These are phyloP conservation scores for Oxystoma pomonae DNA, from an alignment of 2,888 invertebrate species.

Conservation along the genomic window DNA sequence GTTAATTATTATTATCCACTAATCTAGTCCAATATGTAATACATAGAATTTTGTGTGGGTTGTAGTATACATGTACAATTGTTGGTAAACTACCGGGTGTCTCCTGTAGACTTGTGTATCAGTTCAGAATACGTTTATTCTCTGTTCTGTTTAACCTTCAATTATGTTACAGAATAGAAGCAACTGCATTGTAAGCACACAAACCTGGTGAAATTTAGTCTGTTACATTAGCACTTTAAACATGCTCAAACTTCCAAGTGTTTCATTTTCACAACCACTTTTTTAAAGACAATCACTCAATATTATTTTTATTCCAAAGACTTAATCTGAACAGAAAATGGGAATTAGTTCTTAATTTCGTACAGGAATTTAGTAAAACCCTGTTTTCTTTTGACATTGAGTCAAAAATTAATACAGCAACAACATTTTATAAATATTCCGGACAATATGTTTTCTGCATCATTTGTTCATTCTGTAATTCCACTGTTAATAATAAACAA, in stretches of 20 bases:
- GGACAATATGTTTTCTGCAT: too few relatives aligned
- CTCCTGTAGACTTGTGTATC: slow-evolving; percentile 39
- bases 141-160: slow-evolving; percentile 39
- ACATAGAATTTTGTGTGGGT: slow-evolving; percentile 55
- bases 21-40: slow-evolving; percentile 52
- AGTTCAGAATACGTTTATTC: slow-evolving; percentile 35
- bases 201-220: background rate
- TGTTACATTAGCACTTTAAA: background rate
- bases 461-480: too few relatives aligned
- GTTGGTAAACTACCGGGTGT: slow-evolving; percentile 50
- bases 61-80: slow-evolving; percentile 56
- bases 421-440: too few relatives aligned
- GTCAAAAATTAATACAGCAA: too few relatives aligned
- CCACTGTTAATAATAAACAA: too few relatives aligned
- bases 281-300: too few relatives aligned
- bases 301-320: too few relatives aligned
- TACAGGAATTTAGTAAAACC: too few relatives aligned
- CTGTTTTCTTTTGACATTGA: too few relatives aligned
- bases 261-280: too few relatives aligned
- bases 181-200: background rate
- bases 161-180: slow-evolving; percentile 42
- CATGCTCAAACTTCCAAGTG: background rate
- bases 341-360: too few relatives aligned
- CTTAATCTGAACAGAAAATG: too few relatives aligned
- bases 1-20: slow-evolving; percentile 42